A percentile compares a stretch with the other conserved stretches of the same genome.
Evolutionary conservation across 2,797 vertebrate genomes (phyloP).

Genomic region (Nasua narica): DNA sequence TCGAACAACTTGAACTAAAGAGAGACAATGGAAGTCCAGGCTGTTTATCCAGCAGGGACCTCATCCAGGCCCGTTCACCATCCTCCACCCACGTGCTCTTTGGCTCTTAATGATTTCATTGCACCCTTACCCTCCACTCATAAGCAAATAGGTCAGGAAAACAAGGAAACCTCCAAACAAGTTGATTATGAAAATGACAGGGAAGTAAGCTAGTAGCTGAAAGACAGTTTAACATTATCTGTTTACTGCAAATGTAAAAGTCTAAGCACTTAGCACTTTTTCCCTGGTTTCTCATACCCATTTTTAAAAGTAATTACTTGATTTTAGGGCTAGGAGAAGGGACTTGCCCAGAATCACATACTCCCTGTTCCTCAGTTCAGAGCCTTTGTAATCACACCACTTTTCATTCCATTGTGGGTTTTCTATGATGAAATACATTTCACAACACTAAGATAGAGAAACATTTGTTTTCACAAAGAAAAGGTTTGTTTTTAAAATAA

Average conservation of each 20-base stretch:
- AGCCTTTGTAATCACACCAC: background rate
- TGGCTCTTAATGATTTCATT: background rate
- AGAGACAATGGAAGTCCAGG: background rate
- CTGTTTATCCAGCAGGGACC: background rate
- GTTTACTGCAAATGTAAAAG: background rate
- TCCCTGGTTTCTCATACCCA: background rate
- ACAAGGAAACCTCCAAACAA: background rate
- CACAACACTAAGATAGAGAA: background rate
- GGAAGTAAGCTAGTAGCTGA: background rate
- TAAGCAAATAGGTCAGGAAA: background rate
- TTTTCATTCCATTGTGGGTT: background rate
- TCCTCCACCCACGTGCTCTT: background rate
- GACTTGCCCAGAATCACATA: background rate
- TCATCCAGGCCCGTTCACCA: background rate
- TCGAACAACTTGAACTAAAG: background rate
- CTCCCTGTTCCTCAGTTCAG: background rate
- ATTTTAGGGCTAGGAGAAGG: background rate
- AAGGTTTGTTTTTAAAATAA: conserved; percentile 49
- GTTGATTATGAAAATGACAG: background rate
- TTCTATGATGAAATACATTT: background rate
- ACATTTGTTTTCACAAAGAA: conserved; percentile 44
- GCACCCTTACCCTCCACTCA: background rate
- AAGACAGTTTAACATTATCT: conserved; percentile 16
- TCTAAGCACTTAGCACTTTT: background rate
- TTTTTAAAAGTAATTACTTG: background rate